Percentiles rank a stretch among this genome's conserved stretches.
Conservation (phyloP, 2,797 vertebrate genomes). For the Poecilia gillii region DNA sequence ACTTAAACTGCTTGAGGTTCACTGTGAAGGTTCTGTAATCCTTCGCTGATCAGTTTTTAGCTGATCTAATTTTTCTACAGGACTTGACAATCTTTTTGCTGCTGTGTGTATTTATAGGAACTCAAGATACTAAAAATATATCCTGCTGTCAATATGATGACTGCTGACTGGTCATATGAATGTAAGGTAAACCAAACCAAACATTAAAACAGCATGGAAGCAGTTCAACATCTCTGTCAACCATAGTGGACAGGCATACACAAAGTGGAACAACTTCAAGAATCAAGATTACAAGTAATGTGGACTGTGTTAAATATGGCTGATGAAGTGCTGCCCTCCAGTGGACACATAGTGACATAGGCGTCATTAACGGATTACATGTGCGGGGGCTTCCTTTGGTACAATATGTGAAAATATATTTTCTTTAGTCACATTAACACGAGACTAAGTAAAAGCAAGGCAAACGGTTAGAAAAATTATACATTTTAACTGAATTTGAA, state of each 20-base stretch:
- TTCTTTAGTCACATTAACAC: neutral
- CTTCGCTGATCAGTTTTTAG: neutral
- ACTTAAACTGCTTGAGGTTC: too few species aligned
- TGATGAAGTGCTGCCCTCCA: constrained; percentile 65
- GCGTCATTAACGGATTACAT: neutral
- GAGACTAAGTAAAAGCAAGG: too few species aligned
- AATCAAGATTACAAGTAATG: neutral
- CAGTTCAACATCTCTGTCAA: neutral
- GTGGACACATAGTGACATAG: constrained; percentile 32
- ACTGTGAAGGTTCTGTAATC: neutral
- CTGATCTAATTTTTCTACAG: neutral
- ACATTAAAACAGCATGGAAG: neutral
- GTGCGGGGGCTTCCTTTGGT: neutral
- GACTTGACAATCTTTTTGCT: neutral
- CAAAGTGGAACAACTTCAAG: neutral
- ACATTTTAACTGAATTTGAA: too few species aligned
- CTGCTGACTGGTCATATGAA: neutral
- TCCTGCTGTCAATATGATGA: neutral
- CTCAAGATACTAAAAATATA: neutral
- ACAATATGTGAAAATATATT: neutral
- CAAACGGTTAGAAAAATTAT: too few species aligned
- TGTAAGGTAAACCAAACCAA: neutral
- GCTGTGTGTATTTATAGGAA: neutral
- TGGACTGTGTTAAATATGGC: neutral
- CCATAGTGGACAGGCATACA: neutral